Conservation (phyloP, 2,888 invertebrate species). For the Cremastinae sp. region DNA sequence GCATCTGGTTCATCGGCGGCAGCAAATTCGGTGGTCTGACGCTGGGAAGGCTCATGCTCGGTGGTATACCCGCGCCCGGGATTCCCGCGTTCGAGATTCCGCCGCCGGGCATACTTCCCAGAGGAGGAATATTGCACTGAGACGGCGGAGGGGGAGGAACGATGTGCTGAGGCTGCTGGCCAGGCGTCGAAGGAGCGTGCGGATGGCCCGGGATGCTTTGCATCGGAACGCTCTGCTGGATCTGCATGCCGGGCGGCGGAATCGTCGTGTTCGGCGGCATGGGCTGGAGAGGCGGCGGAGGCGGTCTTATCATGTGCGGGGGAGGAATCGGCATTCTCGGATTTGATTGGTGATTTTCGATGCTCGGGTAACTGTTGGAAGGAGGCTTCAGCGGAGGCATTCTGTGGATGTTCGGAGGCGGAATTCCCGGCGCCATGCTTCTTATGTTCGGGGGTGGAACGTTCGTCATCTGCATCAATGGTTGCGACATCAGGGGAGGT, state of each 20-base stretch:
- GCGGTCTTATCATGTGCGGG: conserved; percentile 65
- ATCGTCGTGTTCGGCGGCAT: conserved; percentile 77
- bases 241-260: conserved; percentile 70
- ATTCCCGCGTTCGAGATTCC: too few species aligned
- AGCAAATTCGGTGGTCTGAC: conserved; percentile 72
- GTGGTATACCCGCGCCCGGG: conserved; percentile 38
- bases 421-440: conserved; percentile 68
- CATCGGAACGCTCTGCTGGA: conserved; percentile 54
- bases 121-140: conserved; percentile 74
- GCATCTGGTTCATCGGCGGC: conserved; percentile 75
- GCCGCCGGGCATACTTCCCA: conserved; percentile 62
- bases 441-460: conserved; percentile 74
- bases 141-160: conserved; percentile 63
- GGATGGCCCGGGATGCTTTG: conserved; percentile 53
- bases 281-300: conserved; percentile 65
- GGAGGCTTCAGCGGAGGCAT: conserved; percentile 66
- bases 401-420: conserved; percentile 68
- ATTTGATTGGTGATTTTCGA: conserved; percentile 69
- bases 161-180: conserved; percentile 57
- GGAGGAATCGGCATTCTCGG: conserved; percentile 71
- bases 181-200: conserved; percentile 30
- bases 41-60: conserved; percentile 73
- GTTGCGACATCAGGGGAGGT: conserved; percentile 73
- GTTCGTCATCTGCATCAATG: conserved; percentile 72
- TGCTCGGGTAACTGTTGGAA: conserved; percentile 64